Evolutionary conservation across 2,888 invertebrate genomes (phyloP), one percentile per base, ranked within the genome.

Genomic region (Drosophila mulleri): DNA sequence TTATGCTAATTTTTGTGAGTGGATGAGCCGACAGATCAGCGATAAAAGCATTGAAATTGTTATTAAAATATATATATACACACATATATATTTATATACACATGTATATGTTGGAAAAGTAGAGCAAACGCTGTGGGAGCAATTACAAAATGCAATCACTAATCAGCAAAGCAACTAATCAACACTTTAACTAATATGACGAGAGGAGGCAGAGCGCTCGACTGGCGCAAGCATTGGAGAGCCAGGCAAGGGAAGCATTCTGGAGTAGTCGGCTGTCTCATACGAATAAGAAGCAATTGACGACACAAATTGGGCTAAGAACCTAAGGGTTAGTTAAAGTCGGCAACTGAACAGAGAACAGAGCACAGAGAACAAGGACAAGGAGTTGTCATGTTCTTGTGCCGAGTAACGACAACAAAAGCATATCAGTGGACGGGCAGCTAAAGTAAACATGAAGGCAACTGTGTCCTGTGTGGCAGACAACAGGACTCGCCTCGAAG

Each of bases 341-440:
- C 58, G 45, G 58, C 52, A 47, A 61, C 61, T 47, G 61, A 59
- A 23, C 2, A 23, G 20, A 23, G 20, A 26, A 18, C 53, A 48
- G 20, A 23, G 20, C 5, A 18, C 53, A 48, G 42, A 4, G 39
- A 6, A 42, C 35, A 48, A 63, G 67, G 59, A 78, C 78, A 68
- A 52, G 74, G 23, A 70, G 64, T 67, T 63, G 62, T 62, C 81
- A 60, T 71, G 61, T 76, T 58, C 80, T 60, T 63, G 54, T 52
- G 58, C 63, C 64, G 82, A 67, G 68, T 67, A 69, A 82, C 64
- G 66, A 78, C 70, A 84, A 82, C 75, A 83, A 57, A 80, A 80
- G 78, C 72, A 78, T 82, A 82, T 85, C 82, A 72, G 56, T 83
- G 75, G 70, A 80, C 70, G 52, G 53, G 71, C 77, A 80, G 80